Evolutionary conservation across 2,113 vertebrate species (phyloP), one percentile per base, ranked within the genome.

Genomic region (Phocoena sinus): DNA sequence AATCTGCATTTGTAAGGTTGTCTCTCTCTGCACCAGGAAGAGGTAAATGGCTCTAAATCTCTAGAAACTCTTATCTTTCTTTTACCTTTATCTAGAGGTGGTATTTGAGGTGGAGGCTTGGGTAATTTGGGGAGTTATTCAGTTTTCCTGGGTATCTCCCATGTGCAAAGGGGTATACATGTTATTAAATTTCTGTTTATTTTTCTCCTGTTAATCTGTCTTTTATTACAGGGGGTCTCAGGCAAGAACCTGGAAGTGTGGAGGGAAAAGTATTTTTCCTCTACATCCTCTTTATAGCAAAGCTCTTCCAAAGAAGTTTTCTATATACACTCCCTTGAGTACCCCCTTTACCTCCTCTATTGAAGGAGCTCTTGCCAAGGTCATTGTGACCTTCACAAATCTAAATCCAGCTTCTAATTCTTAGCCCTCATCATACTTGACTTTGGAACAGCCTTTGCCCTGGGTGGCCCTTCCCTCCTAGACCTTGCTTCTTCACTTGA

Each of bases 251-350:
- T 14, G 28, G 33, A 28, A 77, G 44, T 23, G 17, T 18, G 50
- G 15, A 89, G 15, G 15, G 23, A 50, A n/a, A 50, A n/a, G 36
- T 77, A 13, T 8, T 26, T 50, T 65, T 53, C 58, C 33, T 90
- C n/a, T 70, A 11, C 20, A 36, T 76, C 8, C 28, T 14, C 8
- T 36, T 79, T 53, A 28, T 21, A 18, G 53, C 3, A 20, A 63
- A 79, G 12, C 73, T 44, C 63, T 38, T 85, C 53, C 17, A 17
- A 53, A 77, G 41, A 62, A 44, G 17, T 53, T 70, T 77, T 63
- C 74, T 65, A 1, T n/a, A 8, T 2, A 11, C 1, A 5, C 1
- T 44, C 4, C 26, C 53, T 44, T 18, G 11, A 15, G 12, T 31
- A 17, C 12, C 6, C 18, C 26, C 20, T 5, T 23, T 26, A 77